These are phyloP conservation scores for Machimus rusticus DNA, from an alignment of 2,888 invertebrate species.

Conservation along the genomic window DNA sequence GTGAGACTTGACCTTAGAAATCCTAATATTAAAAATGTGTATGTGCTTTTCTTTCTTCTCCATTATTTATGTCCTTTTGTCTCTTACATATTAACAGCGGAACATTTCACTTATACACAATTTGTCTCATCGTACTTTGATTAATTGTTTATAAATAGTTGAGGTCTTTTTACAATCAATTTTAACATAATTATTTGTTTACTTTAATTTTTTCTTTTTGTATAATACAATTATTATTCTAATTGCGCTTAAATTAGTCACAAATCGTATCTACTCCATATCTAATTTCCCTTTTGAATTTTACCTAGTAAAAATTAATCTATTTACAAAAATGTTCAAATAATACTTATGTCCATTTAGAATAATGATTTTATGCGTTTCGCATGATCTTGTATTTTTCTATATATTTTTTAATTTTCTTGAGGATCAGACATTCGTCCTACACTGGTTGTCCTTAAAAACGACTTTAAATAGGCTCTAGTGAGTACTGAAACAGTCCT, in stretches of 20 bases:
- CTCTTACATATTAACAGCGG: slow-evolving; percentile 4
- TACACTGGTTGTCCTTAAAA: not conserved
- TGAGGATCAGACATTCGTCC: not conserved
- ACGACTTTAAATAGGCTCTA: not conserved
- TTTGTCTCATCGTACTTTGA: slow-evolving; percentile 22
- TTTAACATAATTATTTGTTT: slow-evolving; percentile 20
- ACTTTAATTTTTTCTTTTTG: not conserved
- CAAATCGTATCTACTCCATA: slow-evolving; percentile 33
- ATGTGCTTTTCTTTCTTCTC: not conserved
- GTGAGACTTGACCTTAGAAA: slow-evolving; percentile 19
- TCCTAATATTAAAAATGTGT: slow-evolving; percentile 32
- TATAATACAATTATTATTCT: slow-evolving; percentile 30
- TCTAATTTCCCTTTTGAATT: slow-evolving; percentile 10
- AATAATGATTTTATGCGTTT: slow-evolving; percentile 11
- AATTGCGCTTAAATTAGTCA: not conserved
- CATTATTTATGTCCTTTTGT: not conserved
- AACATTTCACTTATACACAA: slow-evolving; percentile 20
- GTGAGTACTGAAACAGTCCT: not conserved
- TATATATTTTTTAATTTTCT: not conserved
- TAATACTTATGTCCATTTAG: slow-evolving; percentile 30
- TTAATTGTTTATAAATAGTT: slow-evolving; percentile 25
- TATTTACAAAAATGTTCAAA: slow-evolving; percentile 29
- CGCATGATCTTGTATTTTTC: not conserved
- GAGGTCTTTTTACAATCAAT: slow-evolving; percentile 24
- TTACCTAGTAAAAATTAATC: slow-evolving; percentile 29